A percentile compares a stretch with the other conserved stretches of the same genome.
Conservation (phyloP, 2,797 vertebrate species). For the Microctenopoma stevenorrisi region DNA sequence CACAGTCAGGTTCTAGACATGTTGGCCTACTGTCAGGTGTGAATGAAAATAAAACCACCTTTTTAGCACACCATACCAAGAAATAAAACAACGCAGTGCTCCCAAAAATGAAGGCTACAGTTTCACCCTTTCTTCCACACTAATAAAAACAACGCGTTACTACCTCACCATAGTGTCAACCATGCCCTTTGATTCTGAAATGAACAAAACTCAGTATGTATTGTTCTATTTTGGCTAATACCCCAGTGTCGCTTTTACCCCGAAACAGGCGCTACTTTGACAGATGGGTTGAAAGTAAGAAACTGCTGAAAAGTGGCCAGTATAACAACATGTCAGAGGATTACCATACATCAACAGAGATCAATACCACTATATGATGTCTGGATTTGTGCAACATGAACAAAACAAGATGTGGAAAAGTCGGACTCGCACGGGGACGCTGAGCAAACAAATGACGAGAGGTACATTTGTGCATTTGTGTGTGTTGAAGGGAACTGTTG, state of each 20-base stretch:
- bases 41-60: too few relatives aligned
- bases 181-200: not conserved
- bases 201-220: fast-evolving
- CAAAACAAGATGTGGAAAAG: constrained; percentile 41
- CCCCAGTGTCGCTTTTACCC: constrained; percentile 4
- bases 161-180: not conserved
- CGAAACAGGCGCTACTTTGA: not conserved
- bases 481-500: constrained; percentile 12
- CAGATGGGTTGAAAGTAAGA: constrained; percentile 14
- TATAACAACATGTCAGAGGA: constrained; percentile 22
- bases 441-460: constrained; percentile 26
- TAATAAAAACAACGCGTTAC: not conserved
- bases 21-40: not conserved
- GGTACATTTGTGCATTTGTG: constrained; percentile 11
- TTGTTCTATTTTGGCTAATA: constrained; percentile 7
- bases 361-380: constrained; percentile 16
- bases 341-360: constrained; percentile 53
- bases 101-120: not conserved
- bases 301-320: constrained; percentile 38
- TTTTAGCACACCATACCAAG: too few relatives aligned
- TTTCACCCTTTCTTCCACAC: not conserved
- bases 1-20: not conserved
- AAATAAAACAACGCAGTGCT: too few relatives aligned
- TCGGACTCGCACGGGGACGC: not conserved
- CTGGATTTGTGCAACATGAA: constrained; percentile 36